Base-by-base conservation (phyloP, 2,113 vertebrate genomes). In the Chaenocephalus aceratus region DNA sequence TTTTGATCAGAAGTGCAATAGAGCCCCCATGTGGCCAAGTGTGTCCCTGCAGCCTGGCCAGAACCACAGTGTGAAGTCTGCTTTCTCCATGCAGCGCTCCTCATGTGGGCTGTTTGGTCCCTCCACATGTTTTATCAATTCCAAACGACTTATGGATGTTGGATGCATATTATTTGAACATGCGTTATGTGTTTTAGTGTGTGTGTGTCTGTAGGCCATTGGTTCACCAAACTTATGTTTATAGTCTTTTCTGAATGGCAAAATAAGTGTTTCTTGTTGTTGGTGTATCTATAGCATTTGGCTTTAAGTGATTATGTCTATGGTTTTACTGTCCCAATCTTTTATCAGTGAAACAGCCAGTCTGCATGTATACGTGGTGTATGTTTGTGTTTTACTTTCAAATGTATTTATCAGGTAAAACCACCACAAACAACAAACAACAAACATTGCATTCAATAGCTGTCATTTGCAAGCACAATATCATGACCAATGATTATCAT, bases 1-100 rank as follows among this genome's bases (percentile, higher is more conserved):
- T 21, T 49, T 59, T 14, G 6, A 16, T 76, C 9, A 51, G 58
- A 81, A 80, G 87, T 77, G 75, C 82, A 84, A n/a, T 74, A 91
- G 78, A 18, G 92, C 88, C 94, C 77, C 89, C 89, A 5, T 85
- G 93, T 95, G 95, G 92, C 56, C 45, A 6, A 21, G 26, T 64
- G 4, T 3, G 70, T 69, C 8, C 7, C 72, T 86, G 81, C 89
- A 93, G 67, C 45, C 30, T 77, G 44, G 21, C 75, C 41, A 7
- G 12, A 15, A 61, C 34, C 52, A 53, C 4, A 6, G 23, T 49
- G 45, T 64, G 26, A 48, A 21, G 36, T 36, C 3, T 56, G 36
- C 6, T 41, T 41, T 41, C 36, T 41, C 36, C 36, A 41, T 41
- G 36, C 26, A 48, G 10, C 16, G 11, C 56, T 56, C 51, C 52